Base-by-base conservation (phyloP, 2,888 invertebrate genomes). In the Osedax fenrisi region DNA sequence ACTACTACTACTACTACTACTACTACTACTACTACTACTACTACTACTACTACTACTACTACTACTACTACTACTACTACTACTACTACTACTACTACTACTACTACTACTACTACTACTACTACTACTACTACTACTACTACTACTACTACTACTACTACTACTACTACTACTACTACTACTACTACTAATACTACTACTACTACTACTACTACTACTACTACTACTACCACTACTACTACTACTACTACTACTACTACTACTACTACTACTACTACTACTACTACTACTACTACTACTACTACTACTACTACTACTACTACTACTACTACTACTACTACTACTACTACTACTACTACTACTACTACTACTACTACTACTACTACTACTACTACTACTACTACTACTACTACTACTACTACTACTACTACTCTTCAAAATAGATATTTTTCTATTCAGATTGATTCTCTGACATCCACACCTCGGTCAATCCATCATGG, bases 41-140 rank as follows among this genome's bases (percentile, higher is more conserved):
- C 27, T 56, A 69, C 25, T 64, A 75, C 62, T 27, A 59, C 76
- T 26, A 75, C 61, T 23, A 75, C 41, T 68, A 75, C 74, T 26
- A 68, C 62, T 68, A 75, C 68, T 27, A 26, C 27, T 26, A 41
- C 61, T 17, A 69, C 27, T 17, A 59, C 75, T 59, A 59, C 70
- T 69, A 75, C 72, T 26, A 75, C 75, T 72, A 72, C 70, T 25
- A n/a, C 61, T 66, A 74, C 26, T 25, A 3, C 61, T 61, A 61
- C 2, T 3, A 3, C 61, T 2, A 61, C 61, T 2, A 3, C 61
- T 2, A 61, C 61, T 56, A 56, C 56, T 56, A 56, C 56, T 56
- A 56, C 56, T 56, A 56, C 56, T 56, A 17, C 17, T 56, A 56
- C 56, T 56, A 56, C 56, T 56, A 56, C 56, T n/a, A 56, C 56